Conservation (phyloP, 2,888 invertebrate genomes). For the Xylophagus ater region DNA sequence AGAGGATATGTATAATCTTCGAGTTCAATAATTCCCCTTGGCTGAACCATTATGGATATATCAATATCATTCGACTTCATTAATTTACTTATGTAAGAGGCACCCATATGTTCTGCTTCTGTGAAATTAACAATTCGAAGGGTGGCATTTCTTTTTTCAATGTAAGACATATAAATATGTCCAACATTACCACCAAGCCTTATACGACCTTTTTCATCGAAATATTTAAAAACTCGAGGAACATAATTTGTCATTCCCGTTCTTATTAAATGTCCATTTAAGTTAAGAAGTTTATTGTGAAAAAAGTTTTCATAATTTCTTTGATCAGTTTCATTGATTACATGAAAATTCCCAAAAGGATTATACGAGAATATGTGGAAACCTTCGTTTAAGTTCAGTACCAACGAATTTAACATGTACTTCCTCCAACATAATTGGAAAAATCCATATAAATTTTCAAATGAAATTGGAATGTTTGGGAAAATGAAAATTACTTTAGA, state of each 20-base stretch:
- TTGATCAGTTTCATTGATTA: neutral
- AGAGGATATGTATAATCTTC: neutral
- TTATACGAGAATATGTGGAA: neutral
- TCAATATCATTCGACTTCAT: too few relatives aligned
- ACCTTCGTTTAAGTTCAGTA: neutral
- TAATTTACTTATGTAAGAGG: too few relatives aligned
- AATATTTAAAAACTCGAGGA: slow-evolving; percentile 1
- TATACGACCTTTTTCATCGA: neutral
- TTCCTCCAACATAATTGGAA: slow-evolving; percentile 3
- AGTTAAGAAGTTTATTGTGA: slow-evolving; percentile 1
- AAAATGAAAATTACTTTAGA: too few relatives aligned
- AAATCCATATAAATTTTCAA: neutral
- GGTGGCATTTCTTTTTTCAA: slow-evolving; percentile 1
- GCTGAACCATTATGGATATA: neutral
- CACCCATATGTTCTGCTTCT: too few relatives aligned
- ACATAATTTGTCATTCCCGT: neutral
- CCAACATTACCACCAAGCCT: neutral
- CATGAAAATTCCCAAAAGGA: slow-evolving; percentile 1
- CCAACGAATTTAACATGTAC: neutral
- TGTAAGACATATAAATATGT: slow-evolving; percentile 1
- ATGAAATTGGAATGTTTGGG: too few relatives aligned
- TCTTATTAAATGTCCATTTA: neutral
- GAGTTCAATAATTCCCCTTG: too few relatives aligned
- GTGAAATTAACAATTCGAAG: neutral
- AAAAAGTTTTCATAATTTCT: neutral